Percentiles rank a stretch among this genome's conserved stretches.
These are phyloP conservation scores for Cheiracanthium punctorium DNA, from an alignment of 2,888 invertebrate genomes.

Conservation along the genomic window DNA sequence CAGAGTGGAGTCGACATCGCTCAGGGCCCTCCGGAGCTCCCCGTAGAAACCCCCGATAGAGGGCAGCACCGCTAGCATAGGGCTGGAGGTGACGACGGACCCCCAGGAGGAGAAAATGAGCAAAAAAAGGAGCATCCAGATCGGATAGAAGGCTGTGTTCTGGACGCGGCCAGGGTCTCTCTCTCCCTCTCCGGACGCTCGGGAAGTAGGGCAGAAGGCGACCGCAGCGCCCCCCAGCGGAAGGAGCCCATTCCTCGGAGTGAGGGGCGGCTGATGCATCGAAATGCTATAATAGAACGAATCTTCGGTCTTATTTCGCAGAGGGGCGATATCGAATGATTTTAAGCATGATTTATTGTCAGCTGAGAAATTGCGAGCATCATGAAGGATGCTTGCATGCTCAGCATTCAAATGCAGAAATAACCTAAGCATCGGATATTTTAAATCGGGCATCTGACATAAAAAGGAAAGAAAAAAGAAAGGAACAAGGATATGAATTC, in stretches of 20 bases:
- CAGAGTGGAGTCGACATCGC: not conserved
- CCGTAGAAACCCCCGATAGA: not conserved
- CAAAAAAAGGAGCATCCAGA: slow-evolving; percentile 8
- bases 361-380: too few relatives aligned
- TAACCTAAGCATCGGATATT: too few relatives aligned
- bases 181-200: not conserved
- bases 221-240: not conserved
- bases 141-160: not conserved
- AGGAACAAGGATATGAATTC: too few relatives aligned
- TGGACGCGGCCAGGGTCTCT: not conserved
- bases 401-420: too few relatives aligned
- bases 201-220: not conserved
- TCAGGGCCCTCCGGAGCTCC: not conserved
- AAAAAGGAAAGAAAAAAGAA: too few relatives aligned
- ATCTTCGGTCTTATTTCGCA: too few relatives aligned
- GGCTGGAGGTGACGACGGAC: not conserved
- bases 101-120: not conserved
- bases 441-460: too few relatives aligned
- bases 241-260: not conserved
- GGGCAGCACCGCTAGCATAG: not conserved
- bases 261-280: not conserved
- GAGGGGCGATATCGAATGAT: too few relatives aligned
- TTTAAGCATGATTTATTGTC: too few relatives aligned
- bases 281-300: too few relatives aligned
- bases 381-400: too few relatives aligned